Conservation (phyloP, 2,888 invertebrate species). For the Ectobius pallidus region DNA sequence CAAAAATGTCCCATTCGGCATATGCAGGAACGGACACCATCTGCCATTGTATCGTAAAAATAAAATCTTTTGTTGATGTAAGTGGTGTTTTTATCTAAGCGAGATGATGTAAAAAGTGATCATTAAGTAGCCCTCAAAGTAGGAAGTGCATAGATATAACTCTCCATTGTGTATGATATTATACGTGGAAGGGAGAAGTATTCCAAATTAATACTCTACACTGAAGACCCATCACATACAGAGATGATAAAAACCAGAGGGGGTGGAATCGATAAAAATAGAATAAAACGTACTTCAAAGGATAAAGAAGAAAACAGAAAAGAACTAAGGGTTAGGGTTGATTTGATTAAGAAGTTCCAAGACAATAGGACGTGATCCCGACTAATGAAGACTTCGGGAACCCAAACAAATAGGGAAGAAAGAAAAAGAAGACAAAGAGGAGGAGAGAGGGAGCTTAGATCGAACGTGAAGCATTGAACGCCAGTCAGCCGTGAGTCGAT, state of each 20-base stretch:
- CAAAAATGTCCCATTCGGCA: no score
- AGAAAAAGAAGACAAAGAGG: slow-evolving; percentile 10
- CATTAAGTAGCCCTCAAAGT: no score
- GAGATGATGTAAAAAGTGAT: no score
- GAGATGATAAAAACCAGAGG: neutral
- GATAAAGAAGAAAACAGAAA: slow-evolving; percentile 11
- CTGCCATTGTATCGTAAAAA: no score
- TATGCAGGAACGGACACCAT: no score
- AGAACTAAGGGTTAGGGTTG: neutral
- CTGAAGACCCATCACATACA: no score
- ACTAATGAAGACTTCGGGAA: slow-evolving; percentile 27
- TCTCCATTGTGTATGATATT: no score
- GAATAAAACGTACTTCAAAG: slow-evolving; percentile 25
- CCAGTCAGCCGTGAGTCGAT: neutral
- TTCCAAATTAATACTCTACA: no score
- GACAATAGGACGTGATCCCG: slow-evolving; percentile 22
- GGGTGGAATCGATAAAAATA: slow-evolving; percentile 13
- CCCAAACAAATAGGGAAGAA: slow-evolving; percentile 26
- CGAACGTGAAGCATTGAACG: neutral
- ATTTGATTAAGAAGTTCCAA: slow-evolving; percentile 29
- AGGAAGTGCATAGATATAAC: no score
- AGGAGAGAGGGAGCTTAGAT: neutral
- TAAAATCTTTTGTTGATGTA: no score
- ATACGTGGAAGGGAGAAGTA: no score
- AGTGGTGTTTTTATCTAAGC: no score